Conservation (phyloP, 2,888 invertebrate genomes). For the Caenorhabditis afra region DNA sequence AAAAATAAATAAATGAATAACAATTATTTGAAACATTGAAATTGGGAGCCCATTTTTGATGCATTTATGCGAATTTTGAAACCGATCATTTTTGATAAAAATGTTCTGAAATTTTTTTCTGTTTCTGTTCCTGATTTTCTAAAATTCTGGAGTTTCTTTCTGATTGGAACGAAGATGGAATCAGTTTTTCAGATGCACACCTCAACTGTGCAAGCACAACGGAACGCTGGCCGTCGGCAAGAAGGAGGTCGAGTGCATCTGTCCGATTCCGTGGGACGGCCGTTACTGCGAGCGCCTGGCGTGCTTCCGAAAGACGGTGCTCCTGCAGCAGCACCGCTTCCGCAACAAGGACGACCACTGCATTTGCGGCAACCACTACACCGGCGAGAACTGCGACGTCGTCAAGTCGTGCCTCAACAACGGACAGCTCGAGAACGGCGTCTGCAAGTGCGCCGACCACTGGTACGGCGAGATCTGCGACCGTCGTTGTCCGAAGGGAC, state of each 20-base stretch:
- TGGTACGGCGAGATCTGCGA: slow-evolving; percentile 78
- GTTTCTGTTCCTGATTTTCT: no score
- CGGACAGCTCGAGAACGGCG: slow-evolving; percentile 70
- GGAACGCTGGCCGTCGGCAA: slow-evolving; percentile 76
- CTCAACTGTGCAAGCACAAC: slow-evolving; percentile 75
- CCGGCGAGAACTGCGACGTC: slow-evolving; percentile 75
- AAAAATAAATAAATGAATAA: no score
- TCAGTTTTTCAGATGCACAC: slow-evolving; percentile 76
- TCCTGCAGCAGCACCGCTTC: slow-evolving; percentile 59
- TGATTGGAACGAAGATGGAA: no score
- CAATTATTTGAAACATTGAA: no score
- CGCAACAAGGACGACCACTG: slow-evolving; percentile 71
- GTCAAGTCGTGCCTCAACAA: slow-evolving; percentile 70
- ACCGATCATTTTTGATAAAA: no score
- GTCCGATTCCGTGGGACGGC: slow-evolving; percentile 79
- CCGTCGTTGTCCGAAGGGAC: slow-evolving; percentile 71
- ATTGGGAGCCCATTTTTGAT: no score
- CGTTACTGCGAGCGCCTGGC: slow-evolving; percentile 77
- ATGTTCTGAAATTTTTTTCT: no score
- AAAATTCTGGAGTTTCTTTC: no score
- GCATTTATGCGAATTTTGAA: no score
- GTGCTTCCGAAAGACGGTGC: slow-evolving; percentile 76
- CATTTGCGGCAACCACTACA: slow-evolving; percentile 72
- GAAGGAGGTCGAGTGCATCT: slow-evolving; percentile 76
- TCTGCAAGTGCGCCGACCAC: slow-evolving; percentile 74